These are phyloP conservation scores for Steinernema carpocapsae DNA, from an alignment of 2,888 invertebrate species.

Conservation along the genomic window DNA sequence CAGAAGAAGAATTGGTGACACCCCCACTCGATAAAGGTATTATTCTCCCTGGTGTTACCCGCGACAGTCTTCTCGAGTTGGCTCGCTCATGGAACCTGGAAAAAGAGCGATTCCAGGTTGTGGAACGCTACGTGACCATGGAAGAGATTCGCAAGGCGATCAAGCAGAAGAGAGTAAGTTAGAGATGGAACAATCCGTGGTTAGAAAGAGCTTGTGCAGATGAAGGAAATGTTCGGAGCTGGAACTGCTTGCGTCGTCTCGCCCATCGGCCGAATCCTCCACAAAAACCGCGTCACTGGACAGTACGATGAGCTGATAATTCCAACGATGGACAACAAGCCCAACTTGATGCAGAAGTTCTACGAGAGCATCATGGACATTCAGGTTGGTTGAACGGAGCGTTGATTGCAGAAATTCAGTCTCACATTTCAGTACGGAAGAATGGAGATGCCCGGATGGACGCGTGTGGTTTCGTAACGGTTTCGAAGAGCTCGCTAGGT, in stretches of 20 bases:
- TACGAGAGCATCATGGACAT: slow-evolving; percentile 83
- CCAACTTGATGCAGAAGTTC: slow-evolving; percentile 79
- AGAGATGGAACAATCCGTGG: slow-evolving; percentile 1
- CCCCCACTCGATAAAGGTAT: slow-evolving; percentile 87
- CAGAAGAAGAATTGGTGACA: slow-evolving; percentile 88
- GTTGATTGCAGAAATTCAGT: background rate
- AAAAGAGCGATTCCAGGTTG: slow-evolving; percentile 78
- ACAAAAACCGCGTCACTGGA: slow-evolving; percentile 74
- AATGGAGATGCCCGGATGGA: slow-evolving; percentile 61
- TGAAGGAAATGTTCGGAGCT: slow-evolving; percentile 94
- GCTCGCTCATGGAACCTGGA: slow-evolving; percentile 78
- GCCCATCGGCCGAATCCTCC: slow-evolving; percentile 86
- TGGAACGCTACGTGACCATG: slow-evolving; percentile 85
- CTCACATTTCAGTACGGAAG: slow-evolving; percentile 61
- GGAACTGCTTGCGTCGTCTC: slow-evolving; percentile 95
- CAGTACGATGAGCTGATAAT: slow-evolving; percentile 72
- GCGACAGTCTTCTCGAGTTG: slow-evolving; percentile 84
- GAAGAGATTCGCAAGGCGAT: slow-evolving; percentile 78
- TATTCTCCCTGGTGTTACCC: slow-evolving; percentile 91
- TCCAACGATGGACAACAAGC: slow-evolving; percentile 75
- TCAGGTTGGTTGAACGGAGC: slow-evolving; percentile 73
- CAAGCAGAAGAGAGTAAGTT: slow-evolving; percentile 82
- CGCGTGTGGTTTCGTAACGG: slow-evolving; percentile 42
- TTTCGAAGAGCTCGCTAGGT: slow-evolving; percentile 4
- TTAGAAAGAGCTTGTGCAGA: slow-evolving; percentile 74